These are phyloP conservation scores for Spongilla lacustris DNA, from an alignment of 37 sponge, comb jelly and placozoan genomes.

Conservation along the genomic window DNA sequence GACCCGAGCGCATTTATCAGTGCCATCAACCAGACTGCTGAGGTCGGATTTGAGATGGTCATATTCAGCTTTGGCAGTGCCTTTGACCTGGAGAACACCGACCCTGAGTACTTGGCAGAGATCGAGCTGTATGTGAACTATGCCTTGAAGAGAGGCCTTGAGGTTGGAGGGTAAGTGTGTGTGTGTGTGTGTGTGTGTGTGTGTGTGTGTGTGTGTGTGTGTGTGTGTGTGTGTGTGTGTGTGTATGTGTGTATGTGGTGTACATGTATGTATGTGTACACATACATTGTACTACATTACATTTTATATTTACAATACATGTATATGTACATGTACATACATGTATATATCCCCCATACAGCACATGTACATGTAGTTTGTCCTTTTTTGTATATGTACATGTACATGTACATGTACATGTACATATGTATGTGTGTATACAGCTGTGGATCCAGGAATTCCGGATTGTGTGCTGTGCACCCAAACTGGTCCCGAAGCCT, in stretches of 20 bases:
- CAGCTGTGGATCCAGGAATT: no score
- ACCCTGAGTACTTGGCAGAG: conserved; percentile 11
- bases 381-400: neutral
- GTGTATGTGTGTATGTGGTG: no score
- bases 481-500: no score
- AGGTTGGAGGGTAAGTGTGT: conserved; percentile 63
- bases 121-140: conserved; percentile 28
- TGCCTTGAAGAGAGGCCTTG: conserved; percentile 50
- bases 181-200: neutral
- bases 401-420: neutral
- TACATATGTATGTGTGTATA: no score
- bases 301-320: no score
- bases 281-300: neutral
- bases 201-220: neutral
- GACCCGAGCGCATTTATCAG: neutral
- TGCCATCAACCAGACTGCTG: conserved; percentile 48
- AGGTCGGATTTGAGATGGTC: conserved; percentile 72
- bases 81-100: conserved; percentile 38
- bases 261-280: neutral
- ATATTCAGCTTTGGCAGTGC: conserved; percentile 68
- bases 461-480: no score
- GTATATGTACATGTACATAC: neutral
- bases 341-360: no score
- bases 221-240: neutral
- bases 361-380: neutral